Evolutionary conservation across 2,797 vertebrate genomes (phyloP).

Genomic region (Rhynchotus rufescens): DNA sequence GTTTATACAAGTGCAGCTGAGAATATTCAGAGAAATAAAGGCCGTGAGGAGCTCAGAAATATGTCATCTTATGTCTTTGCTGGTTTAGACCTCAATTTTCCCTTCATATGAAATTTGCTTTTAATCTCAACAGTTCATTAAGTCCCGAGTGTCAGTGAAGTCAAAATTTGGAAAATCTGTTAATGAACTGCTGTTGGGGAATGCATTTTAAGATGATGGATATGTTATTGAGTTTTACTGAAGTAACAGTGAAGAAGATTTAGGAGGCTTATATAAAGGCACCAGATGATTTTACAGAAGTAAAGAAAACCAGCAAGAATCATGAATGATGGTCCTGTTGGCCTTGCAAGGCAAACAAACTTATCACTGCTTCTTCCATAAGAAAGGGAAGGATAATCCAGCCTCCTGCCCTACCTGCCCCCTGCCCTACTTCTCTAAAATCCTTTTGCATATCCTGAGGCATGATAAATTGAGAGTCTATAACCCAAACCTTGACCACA

Average conservation of each 20-base stretch:
- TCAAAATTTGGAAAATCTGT: constrained; percentile 28
- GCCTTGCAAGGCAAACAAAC: background rate
- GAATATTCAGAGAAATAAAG: constrained; percentile 8
- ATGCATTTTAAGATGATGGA: background rate
- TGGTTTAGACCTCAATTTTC: constrained; percentile 21
- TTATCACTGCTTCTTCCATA: background rate
- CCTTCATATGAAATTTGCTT: constrained; percentile 15
- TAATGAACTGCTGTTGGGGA: background rate
- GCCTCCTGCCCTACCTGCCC: background rate
- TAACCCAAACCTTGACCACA: background rate
- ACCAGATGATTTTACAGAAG: background rate
- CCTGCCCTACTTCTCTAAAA: background rate
- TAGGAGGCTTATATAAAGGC: background rate
- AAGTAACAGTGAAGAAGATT: background rate
- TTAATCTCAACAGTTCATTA: constrained; percentile 26
- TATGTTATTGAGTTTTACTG: background rate
- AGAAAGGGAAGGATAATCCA: background rate
- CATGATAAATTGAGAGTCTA: background rate
- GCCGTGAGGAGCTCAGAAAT: constrained; percentile 11
- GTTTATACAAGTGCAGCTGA: background rate
- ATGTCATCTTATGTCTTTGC: background rate
- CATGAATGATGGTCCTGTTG: background rate
- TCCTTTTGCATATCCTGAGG: background rate
- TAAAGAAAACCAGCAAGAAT: background rate
- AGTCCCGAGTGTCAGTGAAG: background rate